Base-by-base conservation (phyloP, 2,888 invertebrate species). In the Acleris literana region DNA sequence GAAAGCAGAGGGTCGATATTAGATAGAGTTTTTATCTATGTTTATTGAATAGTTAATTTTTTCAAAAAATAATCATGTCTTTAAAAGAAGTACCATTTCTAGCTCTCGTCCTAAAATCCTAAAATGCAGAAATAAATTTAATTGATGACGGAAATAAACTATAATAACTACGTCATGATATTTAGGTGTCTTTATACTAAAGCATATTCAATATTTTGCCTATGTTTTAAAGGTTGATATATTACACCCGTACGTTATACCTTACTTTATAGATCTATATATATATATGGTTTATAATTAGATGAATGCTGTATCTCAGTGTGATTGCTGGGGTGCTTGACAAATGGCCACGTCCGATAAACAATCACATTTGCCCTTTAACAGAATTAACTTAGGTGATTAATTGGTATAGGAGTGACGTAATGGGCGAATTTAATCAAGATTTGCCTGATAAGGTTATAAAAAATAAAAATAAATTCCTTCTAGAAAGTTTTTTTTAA, bases 311-410 rank as follows among this genome's bases (percentile, higher is more conserved):
- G 51, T 56, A 64, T 64, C 55, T 56, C 49, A 49, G 70, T 64
- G 71, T 70, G 68, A 66, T 71, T 74, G 73, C 71, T 69, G 61
- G 71, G 71, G 71, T 62, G 71, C 76, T 79, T 84, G 84, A 85
- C 81, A 84, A 85, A 85, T 81, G 79, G 74, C 75, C 70, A 70
- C 71, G 70, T 71, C 75, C 78, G 78, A 82, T 75, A 82, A 82
- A 82, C 79, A 83, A 78, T 79, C 80, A 71, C 73, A 71, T 78
- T 76, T 77, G 64, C 64, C 69, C 68, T 70, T 77, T 86, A 84
- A 87, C 86, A 85, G 80, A 85, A 86, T 87, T 88, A 86, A 85
- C 81, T 78, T 74, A 72, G 72, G 79, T 86, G 86, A 88, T 87
- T 86, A 84, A 87, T 86, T 76, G 80, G 77, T 72, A 73, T 67